Base-by-base conservation (phyloP, 1,140 invertebrate genomes). In the Lordiphosa mommai region DNA sequence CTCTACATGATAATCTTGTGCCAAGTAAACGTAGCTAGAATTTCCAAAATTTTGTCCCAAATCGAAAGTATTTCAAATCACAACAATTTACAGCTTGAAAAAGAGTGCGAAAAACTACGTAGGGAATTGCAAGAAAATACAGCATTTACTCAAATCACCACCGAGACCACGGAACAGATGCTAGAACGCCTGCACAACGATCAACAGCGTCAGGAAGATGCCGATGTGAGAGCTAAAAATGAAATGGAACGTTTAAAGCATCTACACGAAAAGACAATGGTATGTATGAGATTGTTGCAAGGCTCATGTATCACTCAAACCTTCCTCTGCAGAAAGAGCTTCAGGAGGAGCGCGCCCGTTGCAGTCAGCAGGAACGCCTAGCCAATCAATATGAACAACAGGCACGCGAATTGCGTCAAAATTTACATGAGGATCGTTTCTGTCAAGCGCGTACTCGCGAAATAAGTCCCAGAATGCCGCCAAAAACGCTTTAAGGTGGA, bases 341-440 rank as follows among this genome's bases (percentile, higher is more conserved):
- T 8, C 56, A 72, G 4, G 55, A 67, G 9, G 86, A 88, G 34
- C 86, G 73, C 0, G 23, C 30, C 12, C 85, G 73, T 32, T 67
- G 66, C 7, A 47, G 55, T 34, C 64, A 77, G 12, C 64, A 86
- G 9, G 70, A 84, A 37, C 61, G 38, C 6, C 30, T 88, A n/a
- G 70, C 87, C 12, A 61, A 60, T 13, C 20, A 86, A 38, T 88
- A 53, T 34, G 63, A 73, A 17, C 27, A 82, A 12, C 85, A 89
- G 50, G 65, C 66, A 3, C 48, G 67, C n/a, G 74, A 87, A 12
- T 47, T 89, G 23, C 82, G 85, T 1, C 61, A 73, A 4, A 79
- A 73, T 46, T 43, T 89, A 5, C 52, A 51, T 14, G 74, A 89
- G 41, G 79, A 88, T 72, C 87, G 87, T 10, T 89, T 70, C 29